Evolutionary conservation across 1,140 invertebrate genomes (phyloP).

Genomic region (Oppia nitens): DNA sequence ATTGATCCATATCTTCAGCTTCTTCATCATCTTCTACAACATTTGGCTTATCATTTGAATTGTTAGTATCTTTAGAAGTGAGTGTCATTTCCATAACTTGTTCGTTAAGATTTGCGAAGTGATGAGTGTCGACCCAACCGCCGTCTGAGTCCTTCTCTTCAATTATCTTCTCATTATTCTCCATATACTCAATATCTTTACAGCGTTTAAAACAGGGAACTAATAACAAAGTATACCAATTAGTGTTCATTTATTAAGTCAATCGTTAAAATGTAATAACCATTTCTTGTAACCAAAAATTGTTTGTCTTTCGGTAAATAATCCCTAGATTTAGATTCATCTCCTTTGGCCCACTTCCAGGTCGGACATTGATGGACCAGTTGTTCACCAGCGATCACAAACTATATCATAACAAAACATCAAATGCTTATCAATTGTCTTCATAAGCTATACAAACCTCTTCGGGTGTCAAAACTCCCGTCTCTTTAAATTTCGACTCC

Average conservation of each 20-base stretch:
- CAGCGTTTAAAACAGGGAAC: conserved; percentile 81
- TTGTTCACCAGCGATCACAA: conserved; percentile 93
- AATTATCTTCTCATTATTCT: conserved; percentile 40
- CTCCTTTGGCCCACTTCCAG: conserved; percentile 92
- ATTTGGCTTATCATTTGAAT: conserved; percentile 5
- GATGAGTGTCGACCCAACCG: conserved; percentile 98
- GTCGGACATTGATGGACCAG: conserved; percentile 97
- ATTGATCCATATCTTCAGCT: conserved; percentile 62
- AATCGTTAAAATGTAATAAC: conserved; percentile 24
- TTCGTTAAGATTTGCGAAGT: conserved; percentile 51
- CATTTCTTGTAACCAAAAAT: conserved; percentile 88
- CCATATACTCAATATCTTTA: conserved; percentile 50
- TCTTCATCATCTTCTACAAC: neutral
- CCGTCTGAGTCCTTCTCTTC: conserved; percentile 71
- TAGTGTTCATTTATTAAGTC: neutral
- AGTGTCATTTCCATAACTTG: conserved; percentile 47
- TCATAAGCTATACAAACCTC: conserved; percentile 29
- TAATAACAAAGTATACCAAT: conserved; percentile 11
- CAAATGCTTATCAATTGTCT: neutral
- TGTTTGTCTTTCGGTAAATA: conserved; percentile 91
- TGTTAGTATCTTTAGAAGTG: conserved; percentile 6
- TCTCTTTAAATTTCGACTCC: conserved; percentile 97
- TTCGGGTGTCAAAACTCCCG: conserved; percentile 80
- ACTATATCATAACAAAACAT: conserved; percentile 38
- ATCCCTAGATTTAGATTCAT: conserved; percentile 61